These are phyloP conservation scores for Microhierax caerulescens DNA, from an alignment of 2,797 vertebrate species.

Conservation along the genomic window DNA sequence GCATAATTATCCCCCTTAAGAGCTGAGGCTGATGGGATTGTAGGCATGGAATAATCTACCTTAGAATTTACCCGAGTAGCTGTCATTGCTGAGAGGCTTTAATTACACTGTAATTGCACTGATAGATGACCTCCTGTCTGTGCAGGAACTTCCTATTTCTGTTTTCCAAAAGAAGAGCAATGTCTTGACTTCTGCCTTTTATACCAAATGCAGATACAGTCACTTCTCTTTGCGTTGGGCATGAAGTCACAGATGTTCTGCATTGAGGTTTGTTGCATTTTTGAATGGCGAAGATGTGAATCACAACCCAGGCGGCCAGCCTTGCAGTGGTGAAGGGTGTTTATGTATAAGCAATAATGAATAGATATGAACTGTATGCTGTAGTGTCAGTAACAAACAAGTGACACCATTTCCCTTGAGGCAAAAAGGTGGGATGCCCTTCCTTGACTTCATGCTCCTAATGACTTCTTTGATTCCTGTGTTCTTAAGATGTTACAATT, in stretches of 20 bases:
- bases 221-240: not conserved
- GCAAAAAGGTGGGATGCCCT: not conserved
- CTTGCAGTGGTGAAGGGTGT: not conserved
- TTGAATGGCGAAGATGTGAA: not conserved
- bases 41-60: constrained; percentile 40
- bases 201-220: not conserved
- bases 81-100: constrained; percentile 45
- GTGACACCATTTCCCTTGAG: not conserved
- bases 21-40: constrained; percentile 41
- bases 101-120: constrained; percentile 47
- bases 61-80: constrained; percentile 18
- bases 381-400: fast-evolving
- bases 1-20: constrained; percentile 58
- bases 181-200: not conserved
- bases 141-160: constrained; percentile 15
- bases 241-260: not conserved
- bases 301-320: not conserved
- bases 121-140: constrained; percentile 51
- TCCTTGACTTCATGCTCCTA: not conserved
- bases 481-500: not conserved
- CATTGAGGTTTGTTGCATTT: not conserved
- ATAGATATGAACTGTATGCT: not conserved
- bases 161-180: not conserved
- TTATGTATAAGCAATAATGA: not conserved
- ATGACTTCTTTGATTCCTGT: not conserved